Percentiles rank a stretch among this genome's conserved stretches.
Evolutionary conservation across 35 echinoderm and acorn worm genomes (phyloP).

Genomic region (Apostichopus japonicus): DNA sequence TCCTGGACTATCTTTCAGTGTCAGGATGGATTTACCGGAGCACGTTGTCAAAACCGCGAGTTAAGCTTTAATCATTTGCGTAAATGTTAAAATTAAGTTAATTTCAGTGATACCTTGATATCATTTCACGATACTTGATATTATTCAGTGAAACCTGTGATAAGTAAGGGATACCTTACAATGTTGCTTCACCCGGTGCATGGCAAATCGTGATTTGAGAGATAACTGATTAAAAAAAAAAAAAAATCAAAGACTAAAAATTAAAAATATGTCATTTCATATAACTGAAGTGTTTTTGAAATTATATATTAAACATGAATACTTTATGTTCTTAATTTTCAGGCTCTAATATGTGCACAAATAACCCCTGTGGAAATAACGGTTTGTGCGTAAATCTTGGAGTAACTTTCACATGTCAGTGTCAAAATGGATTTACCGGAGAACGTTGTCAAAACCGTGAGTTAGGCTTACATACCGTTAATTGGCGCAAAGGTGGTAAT

Average conservation of each 20-base stretch:
- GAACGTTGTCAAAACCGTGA: not conserved
- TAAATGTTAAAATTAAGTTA: too few relatives aligned
- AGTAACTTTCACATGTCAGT: not conserved
- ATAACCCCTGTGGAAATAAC: constrained; percentile 5
- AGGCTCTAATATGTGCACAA: not conserved
- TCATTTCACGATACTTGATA: too few relatives aligned
- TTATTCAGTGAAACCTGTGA: too few relatives aligned
- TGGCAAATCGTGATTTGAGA: too few relatives aligned
- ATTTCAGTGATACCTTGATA: too few relatives aligned
- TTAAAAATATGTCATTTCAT: too few relatives aligned
- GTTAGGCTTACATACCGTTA: not conserved
- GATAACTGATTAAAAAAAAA: too few relatives aligned
- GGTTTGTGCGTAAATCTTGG: not conserved
- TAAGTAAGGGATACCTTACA: too few relatives aligned
- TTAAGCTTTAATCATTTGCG: not conserved
- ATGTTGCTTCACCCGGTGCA: too few relatives aligned
- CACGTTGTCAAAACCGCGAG: not conserved
- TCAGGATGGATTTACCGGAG: not conserved
- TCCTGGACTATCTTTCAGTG: not conserved
- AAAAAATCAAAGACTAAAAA: too few relatives aligned
- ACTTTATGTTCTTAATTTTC: not conserved
- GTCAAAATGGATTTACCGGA: not conserved
- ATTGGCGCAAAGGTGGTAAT: not conserved
- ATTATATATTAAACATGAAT: too few relatives aligned
- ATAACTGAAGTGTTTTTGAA: too few relatives aligned